Base-by-base conservation (phyloP, 2,113 vertebrate genomes). In the Actinemys pallida region DNA sequence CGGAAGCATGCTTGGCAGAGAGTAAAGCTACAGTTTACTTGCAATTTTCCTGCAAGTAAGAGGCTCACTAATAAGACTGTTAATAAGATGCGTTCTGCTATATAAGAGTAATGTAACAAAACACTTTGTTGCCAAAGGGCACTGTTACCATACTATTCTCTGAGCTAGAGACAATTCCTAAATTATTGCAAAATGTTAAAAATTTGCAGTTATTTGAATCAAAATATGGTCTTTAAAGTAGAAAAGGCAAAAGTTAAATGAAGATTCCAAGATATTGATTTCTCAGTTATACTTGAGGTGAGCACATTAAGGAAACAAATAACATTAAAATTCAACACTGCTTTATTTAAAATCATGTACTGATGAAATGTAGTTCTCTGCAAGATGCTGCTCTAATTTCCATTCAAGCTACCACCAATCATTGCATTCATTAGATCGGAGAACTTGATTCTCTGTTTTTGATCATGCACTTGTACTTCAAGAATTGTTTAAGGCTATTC, bases 21-120 rank as follows among this genome's bases (percentile, higher is more conserved):
- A 93, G 88, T 95, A 92, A 95, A 90, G 88, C 53, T 90, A 95
- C 91, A 90, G 95, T 96, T 97, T 96, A 96, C 93, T 96, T 96
- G 96, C 93, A 84, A 94, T 95, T 96, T 97, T 86, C 72, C 65
- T 93, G 59, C 49, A 80, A 94, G 86, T 91, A 93, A 90, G 93
- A 75, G 89, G 90, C 92, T 90, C 47, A 79, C 92, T 95, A 97
- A 95, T 90, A 91, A 91, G 91, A 86, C 82, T 96, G 95, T 93
- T 97, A 96, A 94, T 92, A 94, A 97, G 84, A 49, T 39, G 75
- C 81, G 24, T 31, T 89, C 94, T 93, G 72, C 94, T 91, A 85
- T 69, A 39, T 24, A 86, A 83, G 79, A 91, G 84, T 52, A 79
- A 93, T 2, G 0, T 11, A 88, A 90, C 89, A 89, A 86, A 92